Evolutionary conservation across 1,140 invertebrate species (phyloP).

Genomic region (Zaprionus inermis): DNA sequence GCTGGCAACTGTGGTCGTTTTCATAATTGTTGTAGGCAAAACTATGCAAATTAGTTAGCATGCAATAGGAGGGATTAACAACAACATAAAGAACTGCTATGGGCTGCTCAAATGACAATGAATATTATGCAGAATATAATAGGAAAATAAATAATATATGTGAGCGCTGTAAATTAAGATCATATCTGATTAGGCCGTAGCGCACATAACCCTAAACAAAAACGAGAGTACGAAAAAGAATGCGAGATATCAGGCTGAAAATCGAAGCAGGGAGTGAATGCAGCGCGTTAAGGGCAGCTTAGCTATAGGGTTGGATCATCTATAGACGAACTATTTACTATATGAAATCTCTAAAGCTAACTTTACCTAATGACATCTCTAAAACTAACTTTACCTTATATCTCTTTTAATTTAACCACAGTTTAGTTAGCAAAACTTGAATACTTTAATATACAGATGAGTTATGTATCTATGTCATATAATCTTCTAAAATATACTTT

Average conservation of each 20-base stretch:
- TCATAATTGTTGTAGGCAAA: slow-evolving; percentile 72
- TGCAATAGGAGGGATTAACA: slow-evolving; percentile 4
- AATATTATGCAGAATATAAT: neutral
- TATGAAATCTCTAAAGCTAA: too few species aligned
- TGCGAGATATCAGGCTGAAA: neutral
- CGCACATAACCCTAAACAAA: neutral
- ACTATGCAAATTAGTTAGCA: slow-evolving; percentile 64
- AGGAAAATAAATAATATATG: neutral
- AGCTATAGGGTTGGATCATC: too few species aligned
- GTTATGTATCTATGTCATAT: too few species aligned
- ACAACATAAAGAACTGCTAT: neutral
- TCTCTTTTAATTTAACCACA: too few species aligned
- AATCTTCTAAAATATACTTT: too few species aligned
- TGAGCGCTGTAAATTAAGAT: neutral
- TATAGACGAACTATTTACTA: too few species aligned
- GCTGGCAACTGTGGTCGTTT: slow-evolving; percentile 58
- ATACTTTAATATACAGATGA: too few species aligned
- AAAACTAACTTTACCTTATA: too few species aligned
- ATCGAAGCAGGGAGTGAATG: neutral
- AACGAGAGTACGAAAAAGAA: neutral
- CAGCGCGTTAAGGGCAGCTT: too few species aligned
- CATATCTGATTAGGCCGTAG: neutral
- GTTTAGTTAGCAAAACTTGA: too few species aligned
- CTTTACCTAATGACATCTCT: too few species aligned
- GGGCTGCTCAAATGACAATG: neutral